Evolutionary conservation across 2,797 vertebrate genomes (phyloP), one percentile per base, ranked within the genome.

Genomic region (Adelosebastes latens): DNA sequence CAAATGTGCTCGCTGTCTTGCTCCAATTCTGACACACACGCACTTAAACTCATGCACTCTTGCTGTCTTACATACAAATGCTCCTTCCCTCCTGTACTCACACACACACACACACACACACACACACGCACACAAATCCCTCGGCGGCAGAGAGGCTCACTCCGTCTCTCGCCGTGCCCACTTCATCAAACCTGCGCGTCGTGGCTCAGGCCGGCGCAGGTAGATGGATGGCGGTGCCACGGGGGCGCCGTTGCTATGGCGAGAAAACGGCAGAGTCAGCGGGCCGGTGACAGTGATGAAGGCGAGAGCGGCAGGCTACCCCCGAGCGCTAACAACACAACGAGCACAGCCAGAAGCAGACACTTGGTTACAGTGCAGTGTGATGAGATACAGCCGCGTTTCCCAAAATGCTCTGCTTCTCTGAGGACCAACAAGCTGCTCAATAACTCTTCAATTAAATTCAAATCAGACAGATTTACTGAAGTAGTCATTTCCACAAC

Each of bases 281-380:
- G 71, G 77, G 73, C 80, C 80, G 62, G 83, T 94, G 94, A 95
- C 94, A 95, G 93, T 94, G 94, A 95, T 93, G 93, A 93, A 95
- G 93, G 90, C 88, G 67, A 87, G 85, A 84, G 85, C 81, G 58
- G 86, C 83, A 67, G 88, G 77, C 82, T 84, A 80, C 62, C 81
- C 73, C 31, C 66, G 31, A 87, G 87, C 65, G 73, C 85, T 79
- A 90, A 91, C 89, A 81, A 80, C 86, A 84, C 83, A 80, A 77
- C 66, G 64, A 86, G 86, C 86, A 66, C 88, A 93, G 92, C 91
- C 88, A 87, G 77, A 82, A 91, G 90, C 89, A 90, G 77, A 88
- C 89, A 83, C 67, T 87, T 34, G 68, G 81, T 77, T 72, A 84
- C 75, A 82, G 84, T n/a, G 70, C 10, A 42, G 61, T 46, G 87